Percentiles rank a stretch among this genome's conserved stretches.
Evolutionary conservation across 2,113 vertebrate species (phyloP).

Genomic region (Calypte anna): DNA sequence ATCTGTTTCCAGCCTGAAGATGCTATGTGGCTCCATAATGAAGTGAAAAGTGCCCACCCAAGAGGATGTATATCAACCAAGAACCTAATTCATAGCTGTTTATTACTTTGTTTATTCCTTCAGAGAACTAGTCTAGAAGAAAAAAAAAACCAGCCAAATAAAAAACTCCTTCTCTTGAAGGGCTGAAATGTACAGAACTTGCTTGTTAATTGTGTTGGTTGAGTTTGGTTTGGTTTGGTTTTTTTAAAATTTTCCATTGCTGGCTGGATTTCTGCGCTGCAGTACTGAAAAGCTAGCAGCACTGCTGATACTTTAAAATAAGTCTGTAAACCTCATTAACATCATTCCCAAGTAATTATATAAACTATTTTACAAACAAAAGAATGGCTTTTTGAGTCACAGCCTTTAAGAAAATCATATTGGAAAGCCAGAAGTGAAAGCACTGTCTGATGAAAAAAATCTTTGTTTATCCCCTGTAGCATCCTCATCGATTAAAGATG

Average conservation of each 20-base stretch:
- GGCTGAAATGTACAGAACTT: neutral
- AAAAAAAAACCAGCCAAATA: neutral
- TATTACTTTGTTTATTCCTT: neutral
- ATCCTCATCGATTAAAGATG: neutral
- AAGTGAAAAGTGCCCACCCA: neutral
- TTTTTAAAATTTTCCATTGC: neutral
- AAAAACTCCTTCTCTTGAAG: neutral
- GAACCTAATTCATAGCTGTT: neutral
- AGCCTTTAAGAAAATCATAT: neutral
- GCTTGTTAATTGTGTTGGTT: neutral
- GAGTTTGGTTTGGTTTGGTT: no score
- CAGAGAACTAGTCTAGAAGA: neutral
- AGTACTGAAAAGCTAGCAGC: neutral
- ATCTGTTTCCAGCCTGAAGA: neutral
- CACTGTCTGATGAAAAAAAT: neutral
- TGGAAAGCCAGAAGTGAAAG: neutral
- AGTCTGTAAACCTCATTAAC: neutral
- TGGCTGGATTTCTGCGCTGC: constrained; percentile 27
- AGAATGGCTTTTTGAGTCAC: neutral
- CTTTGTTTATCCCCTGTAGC: neutral
- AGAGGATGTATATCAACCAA: neutral
- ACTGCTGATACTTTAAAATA: constrained; percentile 2
- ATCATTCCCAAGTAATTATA: neutral
- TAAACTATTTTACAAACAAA: neutral
- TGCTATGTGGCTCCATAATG: neutral